These are phyloP conservation scores for Dyspetes luteomarginatus DNA, from an alignment of 2,888 invertebrate species.

Conservation along the genomic window DNA sequence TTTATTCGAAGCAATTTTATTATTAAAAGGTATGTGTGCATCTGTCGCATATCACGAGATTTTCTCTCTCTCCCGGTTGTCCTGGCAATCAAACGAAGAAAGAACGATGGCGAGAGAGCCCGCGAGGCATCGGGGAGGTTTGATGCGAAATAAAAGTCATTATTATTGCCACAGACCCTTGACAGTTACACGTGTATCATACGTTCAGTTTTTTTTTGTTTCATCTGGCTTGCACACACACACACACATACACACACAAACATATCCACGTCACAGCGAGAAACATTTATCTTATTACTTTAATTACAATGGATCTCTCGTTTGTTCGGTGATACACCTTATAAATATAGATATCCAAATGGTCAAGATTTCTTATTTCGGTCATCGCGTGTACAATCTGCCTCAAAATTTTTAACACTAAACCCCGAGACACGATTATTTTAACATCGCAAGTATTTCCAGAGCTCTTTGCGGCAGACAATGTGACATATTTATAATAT, in stretches of 20 bases:
- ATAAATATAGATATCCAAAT: background rate
- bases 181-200: background rate
- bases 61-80: background rate
- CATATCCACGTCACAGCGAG: constrained; percentile 70
- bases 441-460: background rate
- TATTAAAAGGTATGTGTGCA: background rate
- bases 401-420: background rate
- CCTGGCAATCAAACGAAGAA: background rate
- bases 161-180: background rate
- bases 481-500: no score
- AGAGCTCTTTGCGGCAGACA: no score
- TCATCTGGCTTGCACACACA: background rate
- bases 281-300: constrained; percentile 74
- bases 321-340: background rate
- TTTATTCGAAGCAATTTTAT: background rate
- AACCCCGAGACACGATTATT: background rate
- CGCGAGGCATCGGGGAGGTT: background rate
- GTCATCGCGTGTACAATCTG: background rate
- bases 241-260: no score
- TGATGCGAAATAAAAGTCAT: background rate
- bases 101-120: background rate
- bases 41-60: background rate
- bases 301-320: constrained; percentile 70
- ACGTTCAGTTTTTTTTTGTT: background rate
- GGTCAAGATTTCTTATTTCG: background rate